Evolutionary conservation across 2,113 vertebrate genomes (phyloP).

Genomic region (Psittacus erithacus): DNA sequence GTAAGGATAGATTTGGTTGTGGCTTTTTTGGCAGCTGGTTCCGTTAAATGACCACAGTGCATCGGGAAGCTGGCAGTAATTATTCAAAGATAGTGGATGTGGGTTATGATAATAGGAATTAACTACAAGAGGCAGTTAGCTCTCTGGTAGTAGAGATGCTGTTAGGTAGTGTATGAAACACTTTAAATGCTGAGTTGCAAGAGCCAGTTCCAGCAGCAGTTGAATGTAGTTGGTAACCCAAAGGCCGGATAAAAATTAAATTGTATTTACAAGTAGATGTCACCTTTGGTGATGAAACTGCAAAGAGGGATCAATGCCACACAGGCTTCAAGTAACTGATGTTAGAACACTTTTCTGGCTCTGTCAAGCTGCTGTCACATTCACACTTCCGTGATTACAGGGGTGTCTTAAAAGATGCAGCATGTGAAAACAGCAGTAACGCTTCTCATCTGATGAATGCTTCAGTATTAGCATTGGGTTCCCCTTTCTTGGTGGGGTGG

Average conservation of each 20-base stretch:
- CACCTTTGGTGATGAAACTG: background rate
- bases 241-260: background rate
- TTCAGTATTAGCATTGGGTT: background rate
- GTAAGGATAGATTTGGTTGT: background rate
- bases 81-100: background rate
- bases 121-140: background rate
- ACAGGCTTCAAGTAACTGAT: background rate
- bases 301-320: background rate
- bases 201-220: background rate
- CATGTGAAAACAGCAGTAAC: background rate
- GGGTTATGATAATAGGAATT: background rate
- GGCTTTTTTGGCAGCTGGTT: background rate
- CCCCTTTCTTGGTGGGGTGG: background rate
- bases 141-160: background rate
- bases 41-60: background rate
- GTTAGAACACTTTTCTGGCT: background rate
- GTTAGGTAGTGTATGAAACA: background rate
- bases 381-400: background rate
- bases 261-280: background rate
- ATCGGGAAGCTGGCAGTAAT: background rate
- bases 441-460: background rate
- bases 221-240: background rate
- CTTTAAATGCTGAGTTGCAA: background rate
- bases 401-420: background rate
- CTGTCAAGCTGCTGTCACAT: background rate